Evolutionary conservation across 2,113 vertebrate genomes (phyloP).

Genomic region (Hippocampus abdominalis): DNA sequence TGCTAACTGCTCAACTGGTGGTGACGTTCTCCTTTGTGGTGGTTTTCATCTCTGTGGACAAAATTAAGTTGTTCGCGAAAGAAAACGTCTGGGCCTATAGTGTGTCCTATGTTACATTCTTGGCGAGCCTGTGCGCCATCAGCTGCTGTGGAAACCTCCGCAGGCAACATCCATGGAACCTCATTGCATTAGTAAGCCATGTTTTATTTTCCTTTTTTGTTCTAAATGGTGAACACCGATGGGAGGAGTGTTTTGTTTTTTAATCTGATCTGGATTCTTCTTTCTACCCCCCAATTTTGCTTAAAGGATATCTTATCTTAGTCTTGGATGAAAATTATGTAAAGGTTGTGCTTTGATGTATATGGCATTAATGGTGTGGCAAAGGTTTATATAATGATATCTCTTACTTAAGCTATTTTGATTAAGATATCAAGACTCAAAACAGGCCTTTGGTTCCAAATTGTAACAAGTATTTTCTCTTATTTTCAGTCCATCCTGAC

Average conservation of each 20-base stretch:
- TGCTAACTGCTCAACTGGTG: conserved; percentile 83
- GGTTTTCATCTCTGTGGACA: conserved; percentile 80
- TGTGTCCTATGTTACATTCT: conserved; percentile 84
- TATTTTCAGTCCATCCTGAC: conserved; percentile 84
- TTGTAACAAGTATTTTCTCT: background rate
- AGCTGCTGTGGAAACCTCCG: conserved; percentile 90
- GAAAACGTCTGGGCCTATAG: conserved; percentile 84
- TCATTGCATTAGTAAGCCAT: conserved; percentile 81
- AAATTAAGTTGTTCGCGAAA: conserved; percentile 77
- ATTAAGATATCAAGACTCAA: too few species aligned
- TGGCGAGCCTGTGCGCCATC: conserved; percentile 82
- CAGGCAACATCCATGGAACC: conserved; percentile 90
- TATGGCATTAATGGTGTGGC: too few species aligned
- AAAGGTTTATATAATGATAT: too few species aligned
- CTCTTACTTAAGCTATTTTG: too few species aligned
- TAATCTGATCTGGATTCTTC: background rate
- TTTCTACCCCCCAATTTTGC: too few species aligned
- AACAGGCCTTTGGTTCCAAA: too few species aligned
- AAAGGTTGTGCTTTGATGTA: background rate
- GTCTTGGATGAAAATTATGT: background rate
- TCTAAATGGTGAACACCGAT: background rate
- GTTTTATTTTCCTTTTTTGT: conserved; percentile 1
- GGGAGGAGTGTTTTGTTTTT: background rate
- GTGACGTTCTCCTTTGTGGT: conserved; percentile 88
- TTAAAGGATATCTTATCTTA: too few species aligned